Conservation (phyloP, 1,140 invertebrate species). For the Steinernema khuongi region DNA sequence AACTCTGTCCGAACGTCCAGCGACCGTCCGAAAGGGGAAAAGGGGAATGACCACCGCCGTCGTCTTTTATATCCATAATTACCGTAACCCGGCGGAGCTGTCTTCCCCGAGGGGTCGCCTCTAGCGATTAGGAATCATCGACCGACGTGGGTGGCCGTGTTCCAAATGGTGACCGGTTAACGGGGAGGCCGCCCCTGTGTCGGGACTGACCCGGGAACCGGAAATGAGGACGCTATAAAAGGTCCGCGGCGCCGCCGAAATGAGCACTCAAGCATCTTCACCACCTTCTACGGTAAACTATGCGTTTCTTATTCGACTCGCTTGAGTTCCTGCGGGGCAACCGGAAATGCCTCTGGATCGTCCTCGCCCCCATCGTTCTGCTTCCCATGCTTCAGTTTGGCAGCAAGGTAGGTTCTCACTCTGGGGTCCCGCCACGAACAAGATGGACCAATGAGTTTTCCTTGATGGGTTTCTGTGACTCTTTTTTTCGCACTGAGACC, state of each 20-base stretch:
- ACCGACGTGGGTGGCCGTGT: background rate
- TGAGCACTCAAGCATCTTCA: background rate
- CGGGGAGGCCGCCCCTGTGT: background rate
- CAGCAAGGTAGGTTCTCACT: background rate
- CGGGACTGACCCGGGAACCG: constrained; percentile 11
- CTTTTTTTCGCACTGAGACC: too few species aligned
- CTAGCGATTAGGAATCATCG: too few species aligned
- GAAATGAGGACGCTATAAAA: background rate
- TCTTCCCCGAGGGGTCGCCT: too few species aligned
- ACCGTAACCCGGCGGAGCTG: background rate
- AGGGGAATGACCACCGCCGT: background rate
- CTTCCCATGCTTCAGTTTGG: constrained; percentile 23
- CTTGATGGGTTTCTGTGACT: too few species aligned
- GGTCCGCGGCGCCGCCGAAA: background rate
- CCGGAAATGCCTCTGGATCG: constrained; percentile 26
- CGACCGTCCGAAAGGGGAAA: background rate
- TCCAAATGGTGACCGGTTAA: constrained; percentile 8
- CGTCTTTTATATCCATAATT: background rate
- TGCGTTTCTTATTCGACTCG: background rate
- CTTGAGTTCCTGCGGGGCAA: background rate
- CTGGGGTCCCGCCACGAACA: background rate
- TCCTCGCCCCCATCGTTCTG: constrained; percentile 29
- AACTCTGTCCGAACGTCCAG: background rate
- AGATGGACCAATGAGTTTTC: too few species aligned
- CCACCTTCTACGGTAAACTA: background rate